Conservation (phyloP, 2,888 invertebrate genomes). For the Malacosoma neustria region DNA sequence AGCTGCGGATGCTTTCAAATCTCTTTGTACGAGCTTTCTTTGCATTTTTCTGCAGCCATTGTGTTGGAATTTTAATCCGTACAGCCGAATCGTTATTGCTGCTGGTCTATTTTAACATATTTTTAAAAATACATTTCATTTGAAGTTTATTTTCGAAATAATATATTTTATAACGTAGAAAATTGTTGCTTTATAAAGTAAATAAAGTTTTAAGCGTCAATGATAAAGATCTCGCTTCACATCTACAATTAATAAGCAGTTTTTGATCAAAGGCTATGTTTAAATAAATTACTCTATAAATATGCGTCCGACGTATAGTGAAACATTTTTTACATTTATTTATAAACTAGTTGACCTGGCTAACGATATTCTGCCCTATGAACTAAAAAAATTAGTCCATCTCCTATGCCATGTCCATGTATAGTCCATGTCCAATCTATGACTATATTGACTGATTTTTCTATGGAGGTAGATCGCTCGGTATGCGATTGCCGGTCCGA, state of each 20-base stretch:
- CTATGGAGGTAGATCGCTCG: too few relatives aligned
- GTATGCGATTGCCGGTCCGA: too few relatives aligned
- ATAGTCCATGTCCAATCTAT: too few relatives aligned
- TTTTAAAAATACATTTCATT: conserved; percentile 10
- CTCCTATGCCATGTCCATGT: too few relatives aligned
- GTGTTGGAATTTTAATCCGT: conserved; percentile 43
- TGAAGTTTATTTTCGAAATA: background rate
- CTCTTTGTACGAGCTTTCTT: conserved; percentile 59
- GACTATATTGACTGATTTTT: too few relatives aligned
- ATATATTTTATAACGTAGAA: background rate
- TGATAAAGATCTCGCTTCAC: conserved; percentile 54
- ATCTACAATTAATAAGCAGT: conserved; percentile 48
- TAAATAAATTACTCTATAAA: conserved; percentile 50
- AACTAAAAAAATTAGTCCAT: too few relatives aligned
- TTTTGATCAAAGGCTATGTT: conserved; percentile 47
- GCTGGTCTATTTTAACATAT: conserved; percentile 16
- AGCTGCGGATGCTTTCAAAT: conserved; percentile 65
- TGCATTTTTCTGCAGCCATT: conserved; percentile 56
- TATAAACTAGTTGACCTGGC: too few relatives aligned
- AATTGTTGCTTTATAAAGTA: background rate
- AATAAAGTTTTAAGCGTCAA: conserved; percentile 44
- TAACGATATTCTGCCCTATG: too few relatives aligned
- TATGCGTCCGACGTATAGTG: conserved; percentile 17
- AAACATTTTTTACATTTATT: background rate
- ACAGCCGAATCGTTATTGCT: conserved; percentile 31